Evolutionary conservation across 2,888 invertebrate species (phyloP), one percentile per base, ranked within the genome.

Genomic region (Brachypalpus laphriformis): DNA sequence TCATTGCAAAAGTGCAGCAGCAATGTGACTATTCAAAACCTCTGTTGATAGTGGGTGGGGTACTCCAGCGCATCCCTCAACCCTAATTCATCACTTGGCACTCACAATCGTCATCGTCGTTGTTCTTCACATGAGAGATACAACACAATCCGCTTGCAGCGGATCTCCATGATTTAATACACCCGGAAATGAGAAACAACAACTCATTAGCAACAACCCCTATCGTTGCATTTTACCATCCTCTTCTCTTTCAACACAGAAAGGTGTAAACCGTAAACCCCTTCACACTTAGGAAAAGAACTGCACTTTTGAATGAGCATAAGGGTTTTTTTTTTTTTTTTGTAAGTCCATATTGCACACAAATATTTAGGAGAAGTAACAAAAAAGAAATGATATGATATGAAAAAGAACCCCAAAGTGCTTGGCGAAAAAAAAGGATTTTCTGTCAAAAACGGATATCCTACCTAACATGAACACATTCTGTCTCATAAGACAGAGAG

Each of bases 381-480:
- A 80, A 57, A 68, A 20, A 61, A 37, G 59, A 28, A 61, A 37
- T n/a, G n/a, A 54, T 63, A 56, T 51, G 51, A 28, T 8, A 72
- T 57, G n/a, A n/a, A 51, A 14, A 42, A 25, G 34, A 70, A 11
- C 51, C 57, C 63, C 70, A 49, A 77, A 76, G 72, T 40, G 66
- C 66, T 22, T 63, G 59, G 16, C 34, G 34, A 47, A 54, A 68
- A 5, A 75, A 76, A 76, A 37, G 54, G 57, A 70, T 70, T 57
- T 20, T 71, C 75, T 66, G 85, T 83, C 80, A 83, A 74, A n/a
- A 76, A 65, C 63, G 80, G 82, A 82, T 77, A 82, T 86, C 86
- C 82, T 86, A 86, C 86, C 86, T 86, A 86, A 77, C 82, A 86
- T 86, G 86, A 86, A 86, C 86, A 86, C 86, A 86, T 82, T 86